These are phyloP conservation scores for Athalia circularis DNA, from an alignment of 2,888 invertebrate species.

Conservation along the genomic window DNA sequence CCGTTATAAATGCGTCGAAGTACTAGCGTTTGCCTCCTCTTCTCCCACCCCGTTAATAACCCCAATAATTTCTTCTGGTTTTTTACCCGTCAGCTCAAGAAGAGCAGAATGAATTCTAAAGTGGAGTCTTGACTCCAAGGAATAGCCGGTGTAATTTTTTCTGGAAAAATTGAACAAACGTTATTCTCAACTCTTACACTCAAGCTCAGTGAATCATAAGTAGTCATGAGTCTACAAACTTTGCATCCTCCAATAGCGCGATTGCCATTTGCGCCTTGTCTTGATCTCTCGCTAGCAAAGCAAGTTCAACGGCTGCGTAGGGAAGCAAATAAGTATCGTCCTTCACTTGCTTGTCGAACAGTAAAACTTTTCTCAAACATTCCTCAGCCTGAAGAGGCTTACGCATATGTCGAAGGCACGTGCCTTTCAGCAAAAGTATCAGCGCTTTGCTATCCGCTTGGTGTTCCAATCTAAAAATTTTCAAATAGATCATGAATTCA, in stretches of 20 bases:
- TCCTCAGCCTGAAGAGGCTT: constrained; percentile 87
- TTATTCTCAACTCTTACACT: no score
- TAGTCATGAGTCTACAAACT: constrained; percentile 76
- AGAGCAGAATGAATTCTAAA: constrained; percentile 90
- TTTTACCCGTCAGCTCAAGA: constrained; percentile 73
- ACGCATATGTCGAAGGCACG: constrained; percentile 87
- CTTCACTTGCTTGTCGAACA: constrained; percentile 83
- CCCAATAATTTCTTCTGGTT: constrained; percentile 55
- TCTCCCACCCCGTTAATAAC: constrained; percentile 2
- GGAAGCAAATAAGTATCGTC: constrained; percentile 91
- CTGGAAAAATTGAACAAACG: constrained; percentile 75
- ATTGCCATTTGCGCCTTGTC: constrained; percentile 82
- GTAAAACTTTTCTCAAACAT: constrained; percentile 80
- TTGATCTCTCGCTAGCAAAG: constrained; percentile 84
- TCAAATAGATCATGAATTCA: constrained; percentile 12
- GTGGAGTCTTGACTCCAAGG: constrained; percentile 91
- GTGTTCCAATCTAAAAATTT: constrained; percentile 72
- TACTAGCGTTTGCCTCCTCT: constrained; percentile 14
- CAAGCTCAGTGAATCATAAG: neutral
- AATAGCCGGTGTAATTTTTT: constrained; percentile 91
- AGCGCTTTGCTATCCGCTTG: constrained; percentile 85
- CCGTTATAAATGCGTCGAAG: constrained; percentile 13
- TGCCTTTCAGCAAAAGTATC: constrained; percentile 86
- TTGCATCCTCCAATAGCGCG: constrained; percentile 86
- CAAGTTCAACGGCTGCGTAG: constrained; percentile 90